Conservation (phyloP, 1,140 invertebrate species). For the Orchesella cincta region DNA sequence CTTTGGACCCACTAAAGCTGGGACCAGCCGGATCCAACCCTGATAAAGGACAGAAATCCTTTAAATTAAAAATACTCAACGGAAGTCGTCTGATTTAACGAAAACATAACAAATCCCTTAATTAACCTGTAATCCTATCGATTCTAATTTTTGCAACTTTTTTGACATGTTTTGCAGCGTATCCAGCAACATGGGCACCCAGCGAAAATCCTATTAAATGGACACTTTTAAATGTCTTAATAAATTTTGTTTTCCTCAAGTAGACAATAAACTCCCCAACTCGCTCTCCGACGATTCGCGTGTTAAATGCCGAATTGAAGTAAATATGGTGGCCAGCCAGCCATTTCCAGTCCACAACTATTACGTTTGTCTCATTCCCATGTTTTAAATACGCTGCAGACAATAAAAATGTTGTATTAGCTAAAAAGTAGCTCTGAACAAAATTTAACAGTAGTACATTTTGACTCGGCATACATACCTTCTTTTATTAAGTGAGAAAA, state of each 20-base stretch:
- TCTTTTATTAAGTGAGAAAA: slow-evolving; percentile 39
- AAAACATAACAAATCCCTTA: not conserved
- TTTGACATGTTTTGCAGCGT: slow-evolving; percentile 47
- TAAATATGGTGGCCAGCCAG: not conserved
- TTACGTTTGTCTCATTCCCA: slow-evolving; percentile 25
- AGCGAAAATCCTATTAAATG: slow-evolving; percentile 53
- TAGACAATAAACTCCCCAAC: slow-evolving; percentile 18
- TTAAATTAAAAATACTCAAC: slow-evolving; percentile 3
- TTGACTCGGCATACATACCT: slow-evolving; percentile 14
- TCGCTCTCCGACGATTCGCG: slow-evolving; percentile 13
- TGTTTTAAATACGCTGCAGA: slow-evolving; percentile 34
- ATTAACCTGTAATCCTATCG: slow-evolving; percentile 37
- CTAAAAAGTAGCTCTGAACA: not conserved
- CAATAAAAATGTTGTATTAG: no score
- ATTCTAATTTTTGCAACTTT: slow-evolving; percentile 28
- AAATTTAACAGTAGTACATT: slow-evolving; percentile 18
- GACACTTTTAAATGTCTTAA: slow-evolving; percentile 39
- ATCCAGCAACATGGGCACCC: slow-evolving; percentile 52
- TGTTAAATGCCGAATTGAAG: slow-evolving; percentile 20
- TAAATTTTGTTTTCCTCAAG: not conserved
- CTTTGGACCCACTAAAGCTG: slow-evolving; percentile 56
- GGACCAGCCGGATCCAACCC: slow-evolving; percentile 64
- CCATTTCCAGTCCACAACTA: not conserved
- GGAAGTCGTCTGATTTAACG: not conserved
- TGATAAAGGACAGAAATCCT: slow-evolving; percentile 49